Conservation (phyloP, 2,888 invertebrate species). For the Phortica magna region DNA sequence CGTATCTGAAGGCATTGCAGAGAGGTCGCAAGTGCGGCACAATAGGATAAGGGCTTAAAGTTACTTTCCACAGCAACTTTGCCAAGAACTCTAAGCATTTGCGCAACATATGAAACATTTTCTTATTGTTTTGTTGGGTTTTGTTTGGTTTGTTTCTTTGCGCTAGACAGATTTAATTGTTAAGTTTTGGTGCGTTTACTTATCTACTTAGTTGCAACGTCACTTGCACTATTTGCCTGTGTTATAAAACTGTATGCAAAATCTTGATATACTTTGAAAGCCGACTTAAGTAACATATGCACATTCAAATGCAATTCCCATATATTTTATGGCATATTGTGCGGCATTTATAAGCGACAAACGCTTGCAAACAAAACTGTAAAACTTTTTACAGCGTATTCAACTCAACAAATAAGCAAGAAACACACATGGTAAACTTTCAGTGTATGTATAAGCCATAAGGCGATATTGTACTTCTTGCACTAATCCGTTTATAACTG, state of each 20-base stretch:
- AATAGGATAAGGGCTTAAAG: no score
- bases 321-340: background rate
- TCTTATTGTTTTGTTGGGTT: no score
- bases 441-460: background rate
- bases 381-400: background rate
- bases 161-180: no score
- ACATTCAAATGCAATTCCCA: background rate
- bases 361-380: background rate
- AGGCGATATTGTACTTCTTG: background rate
- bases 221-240: background rate
- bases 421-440: background rate
- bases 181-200: no score
- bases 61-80: no score
- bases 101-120: no score
- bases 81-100: no score
- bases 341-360: background rate
- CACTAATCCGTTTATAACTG: slow-evolving; percentile 21
- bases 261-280: background rate
- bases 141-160: no score
- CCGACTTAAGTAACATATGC: slow-evolving; percentile 1
- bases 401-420: slow-evolving; percentile 9
- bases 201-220: background rate
- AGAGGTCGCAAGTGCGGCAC: no score
- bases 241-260: background rate
- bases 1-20: no score